Evolutionary conservation across 2,797 vertebrate species (phyloP), one percentile per base, ranked within the genome.

Genomic region (Hipposideros larvatus): DNA sequence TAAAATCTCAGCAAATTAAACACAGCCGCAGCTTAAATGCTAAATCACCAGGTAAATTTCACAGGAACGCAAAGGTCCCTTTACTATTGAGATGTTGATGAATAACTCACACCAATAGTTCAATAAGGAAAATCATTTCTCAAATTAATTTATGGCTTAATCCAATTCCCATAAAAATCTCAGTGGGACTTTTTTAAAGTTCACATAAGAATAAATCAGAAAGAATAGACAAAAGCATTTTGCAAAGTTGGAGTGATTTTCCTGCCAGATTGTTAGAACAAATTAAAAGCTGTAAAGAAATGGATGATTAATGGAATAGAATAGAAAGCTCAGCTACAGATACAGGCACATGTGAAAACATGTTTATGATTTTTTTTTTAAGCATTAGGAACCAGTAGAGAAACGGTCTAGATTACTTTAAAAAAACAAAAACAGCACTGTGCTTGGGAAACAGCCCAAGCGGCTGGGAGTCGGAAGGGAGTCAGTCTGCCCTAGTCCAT

Each of bases 251-350:
- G 48, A 85, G 15, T 41, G 59, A 41, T 55, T 86, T 75, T 92
- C 26, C 68, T 70, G 74, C 43, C 41, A 77, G 68, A 90, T 41
- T 37, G 80, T 95, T 63, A 59, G 89, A 85, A 61, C 34, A 48
- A 68, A 85, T 73, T 68, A 61, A 86, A 82, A 77, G 37, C 59
- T 82, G 31, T 77, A 57, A 46, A 37, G 48, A 65, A 74, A 94
- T 1, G 37, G 48, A 37, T 53, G 48, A 46, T 89, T 73, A 61
- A 37, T 53, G 73, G 37, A 71, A 51, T 71, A 70, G 59, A 86
- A n/a, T 24, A 93, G 79, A 70, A 83, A 46, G 68, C 51, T 61
- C 31, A 93, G 66, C 55, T 75, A 70, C 4, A 95, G 86, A 78
- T 65, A 43, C 55, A 70, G 63, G 15, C 53, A 48, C 18, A 63